Percentiles rank a stretch among this genome's conserved stretches.
Conservation (phyloP, 2,888 invertebrate species). For the Tribolium freemani region DNA sequence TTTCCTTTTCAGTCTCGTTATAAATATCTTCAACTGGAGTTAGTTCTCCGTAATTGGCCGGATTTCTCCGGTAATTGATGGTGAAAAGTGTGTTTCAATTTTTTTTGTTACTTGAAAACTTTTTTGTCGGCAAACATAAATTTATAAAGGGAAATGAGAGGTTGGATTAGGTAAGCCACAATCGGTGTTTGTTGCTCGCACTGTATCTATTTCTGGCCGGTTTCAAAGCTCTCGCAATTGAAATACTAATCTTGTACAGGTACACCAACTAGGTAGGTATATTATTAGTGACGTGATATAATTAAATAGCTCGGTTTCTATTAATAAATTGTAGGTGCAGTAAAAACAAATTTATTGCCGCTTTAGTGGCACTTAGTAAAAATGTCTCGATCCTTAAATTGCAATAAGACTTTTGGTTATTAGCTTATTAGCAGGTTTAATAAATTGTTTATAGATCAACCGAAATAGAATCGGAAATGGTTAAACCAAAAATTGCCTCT, state of each 20-base stretch:
- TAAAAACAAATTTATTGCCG: not conserved
- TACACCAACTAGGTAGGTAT: not conserved
- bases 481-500: not conserved
- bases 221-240: conserved; percentile 1
- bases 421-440: not conserved
- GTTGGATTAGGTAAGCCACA: not conserved
- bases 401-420: not conserved
- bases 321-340: not conserved
- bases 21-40: not conserved
- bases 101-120: not conserved
- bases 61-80: not conserved
- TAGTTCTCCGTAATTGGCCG: not conserved
- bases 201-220: not conserved
- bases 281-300: conserved; percentile 1
- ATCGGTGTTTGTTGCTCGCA: not conserved
- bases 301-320: conserved; percentile 1
- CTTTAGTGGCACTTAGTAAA: not conserved
- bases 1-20: not conserved
- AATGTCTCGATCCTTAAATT: not conserved
- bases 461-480: too few species aligned
- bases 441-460: not conserved
- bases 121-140: too few species aligned
- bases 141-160: too few species aligned
- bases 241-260: conserved; percentile 2
- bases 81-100: not conserved